Conservation (phyloP, 2,888 invertebrate genomes). For the Spilarctia lutea region DNA sequence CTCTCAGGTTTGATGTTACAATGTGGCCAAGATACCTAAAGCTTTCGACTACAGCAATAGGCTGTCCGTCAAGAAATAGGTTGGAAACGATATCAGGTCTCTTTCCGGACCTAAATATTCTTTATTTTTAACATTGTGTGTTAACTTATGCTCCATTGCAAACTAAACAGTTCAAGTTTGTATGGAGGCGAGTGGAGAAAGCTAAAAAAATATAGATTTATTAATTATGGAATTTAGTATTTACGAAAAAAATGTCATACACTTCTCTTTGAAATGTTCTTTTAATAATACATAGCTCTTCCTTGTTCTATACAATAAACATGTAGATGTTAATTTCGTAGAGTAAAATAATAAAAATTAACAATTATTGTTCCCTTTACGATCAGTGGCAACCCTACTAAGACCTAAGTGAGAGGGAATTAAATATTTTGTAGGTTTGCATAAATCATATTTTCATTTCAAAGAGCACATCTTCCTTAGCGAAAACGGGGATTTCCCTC, state of each 20-base stretch:
- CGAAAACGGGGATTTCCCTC: background rate
- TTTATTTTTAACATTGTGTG: no score
- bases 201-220: no score
- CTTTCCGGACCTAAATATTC: no score
- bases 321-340: background rate
- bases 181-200: no score
- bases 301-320: background rate
- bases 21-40: no score
- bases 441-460: conserved; percentile 45
- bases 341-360: background rate
- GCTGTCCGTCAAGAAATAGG: no score
- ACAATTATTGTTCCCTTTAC: background rate
- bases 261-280: background rate
- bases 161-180: no score
- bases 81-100: no score
- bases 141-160: no score
- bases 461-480: conserved; percentile 10
- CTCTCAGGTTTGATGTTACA: no score
- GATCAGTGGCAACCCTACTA: conserved; percentile 12
- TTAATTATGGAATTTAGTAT: no score
- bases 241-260: background rate
- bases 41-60: no score
- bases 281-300: background rate
- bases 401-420: conserved; percentile 25
- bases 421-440: conserved; percentile 40